These are phyloP conservation scores for Zaprionus camerounensis DNA, from an alignment of 1,140 invertebrate species.

Conservation along the genomic window DNA sequence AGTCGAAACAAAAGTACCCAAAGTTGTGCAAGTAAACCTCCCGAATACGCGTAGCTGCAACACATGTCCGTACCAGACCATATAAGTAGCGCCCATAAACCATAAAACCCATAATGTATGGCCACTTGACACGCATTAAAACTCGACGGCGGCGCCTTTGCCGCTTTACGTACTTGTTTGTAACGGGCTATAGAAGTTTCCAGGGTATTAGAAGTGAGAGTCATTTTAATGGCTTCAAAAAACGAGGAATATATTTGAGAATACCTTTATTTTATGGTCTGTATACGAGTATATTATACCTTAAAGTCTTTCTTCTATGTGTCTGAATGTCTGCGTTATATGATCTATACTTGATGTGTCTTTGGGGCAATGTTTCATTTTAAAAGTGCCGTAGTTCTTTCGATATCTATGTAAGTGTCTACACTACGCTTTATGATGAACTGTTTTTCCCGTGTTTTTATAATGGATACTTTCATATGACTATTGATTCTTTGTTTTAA, in stretches of 20 bases:
- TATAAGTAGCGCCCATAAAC: constrained; percentile 70
- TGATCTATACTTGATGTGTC: no score
- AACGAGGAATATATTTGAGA: background rate
- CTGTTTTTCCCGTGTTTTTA: no score
- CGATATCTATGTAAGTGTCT: no score
- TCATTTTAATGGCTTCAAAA: background rate
- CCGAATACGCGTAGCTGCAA: background rate
- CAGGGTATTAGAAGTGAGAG: constrained; percentile 2
- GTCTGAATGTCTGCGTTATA: no score
- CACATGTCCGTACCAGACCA: constrained; percentile 20
- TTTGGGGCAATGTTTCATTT: background rate
- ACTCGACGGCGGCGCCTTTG: constrained; percentile 19
- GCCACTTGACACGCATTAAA: constrained; percentile 81
- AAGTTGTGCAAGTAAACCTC: constrained; percentile 30
- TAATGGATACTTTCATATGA: no score
- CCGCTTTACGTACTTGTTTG: constrained; percentile 26
- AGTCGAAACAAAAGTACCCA: constrained; percentile 39
- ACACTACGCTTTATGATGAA: no score
- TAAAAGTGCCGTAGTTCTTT: background rate
- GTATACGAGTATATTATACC: background rate
- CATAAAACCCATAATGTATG: constrained; percentile 72
- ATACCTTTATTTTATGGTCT: background rate
- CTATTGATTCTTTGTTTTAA: background rate
- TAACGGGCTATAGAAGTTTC: background rate
- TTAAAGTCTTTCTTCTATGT: background rate